Evolutionary conservation across 2,113 vertebrate genomes (phyloP).

Genomic region (Neotragus moschatus): DNA sequence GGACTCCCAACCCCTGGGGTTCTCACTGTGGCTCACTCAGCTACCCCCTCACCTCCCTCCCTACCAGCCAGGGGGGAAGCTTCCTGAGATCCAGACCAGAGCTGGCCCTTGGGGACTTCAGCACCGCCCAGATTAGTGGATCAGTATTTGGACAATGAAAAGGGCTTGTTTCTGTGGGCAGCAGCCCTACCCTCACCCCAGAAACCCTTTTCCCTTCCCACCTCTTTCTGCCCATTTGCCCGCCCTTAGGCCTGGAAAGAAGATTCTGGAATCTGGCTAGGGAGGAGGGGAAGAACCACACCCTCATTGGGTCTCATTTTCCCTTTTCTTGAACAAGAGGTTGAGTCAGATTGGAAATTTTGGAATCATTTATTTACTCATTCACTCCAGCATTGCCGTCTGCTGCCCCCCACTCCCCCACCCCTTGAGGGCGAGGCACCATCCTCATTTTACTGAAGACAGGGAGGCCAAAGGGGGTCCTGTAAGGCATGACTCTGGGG

Average conservation of each 20-base stretch:
- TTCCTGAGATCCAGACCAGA: background rate
- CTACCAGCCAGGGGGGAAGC: background rate
- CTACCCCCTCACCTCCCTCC: background rate
- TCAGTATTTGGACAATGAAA: background rate
- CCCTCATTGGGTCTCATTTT: background rate
- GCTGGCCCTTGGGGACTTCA: background rate
- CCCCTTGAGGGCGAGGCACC: rapidly evolving
- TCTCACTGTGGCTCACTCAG: background rate
- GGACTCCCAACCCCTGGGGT: too few relatives aligned
- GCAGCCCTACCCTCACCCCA: rapidly evolving
- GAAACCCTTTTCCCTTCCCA: rapidly evolving
- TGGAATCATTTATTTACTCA: background rate
- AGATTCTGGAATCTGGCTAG: background rate
- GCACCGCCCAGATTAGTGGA: rapidly evolving
- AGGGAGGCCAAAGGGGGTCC: background rate
- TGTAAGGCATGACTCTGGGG: rapidly evolving
- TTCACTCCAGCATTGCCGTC: background rate
- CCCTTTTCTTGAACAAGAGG: background rate
- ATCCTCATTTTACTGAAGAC: background rate
- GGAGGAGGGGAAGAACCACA: background rate
- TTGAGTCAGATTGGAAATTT: background rate
- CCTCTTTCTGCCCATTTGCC: background rate
- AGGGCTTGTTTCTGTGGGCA: background rate
- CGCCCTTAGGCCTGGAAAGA: background rate
- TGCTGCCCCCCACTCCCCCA: rapidly evolving